Conservation (phyloP, 2,113 vertebrate species). For the Urocolius indicus region DNA sequence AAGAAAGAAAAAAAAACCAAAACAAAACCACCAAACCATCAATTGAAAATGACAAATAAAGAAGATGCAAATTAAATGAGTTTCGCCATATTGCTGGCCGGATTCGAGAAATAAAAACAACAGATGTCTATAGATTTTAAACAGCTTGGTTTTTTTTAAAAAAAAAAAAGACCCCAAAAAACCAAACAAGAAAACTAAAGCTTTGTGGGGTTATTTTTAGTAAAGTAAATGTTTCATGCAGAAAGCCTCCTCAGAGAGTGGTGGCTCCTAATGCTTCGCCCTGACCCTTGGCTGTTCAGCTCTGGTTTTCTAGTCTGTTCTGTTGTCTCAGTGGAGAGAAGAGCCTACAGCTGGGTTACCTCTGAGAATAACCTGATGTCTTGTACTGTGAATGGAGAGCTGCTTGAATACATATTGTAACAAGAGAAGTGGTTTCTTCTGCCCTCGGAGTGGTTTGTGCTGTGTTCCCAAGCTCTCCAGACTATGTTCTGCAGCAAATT, state of each 20-base stretch:
- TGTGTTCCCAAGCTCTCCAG: background rate
- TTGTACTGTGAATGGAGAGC: background rate
- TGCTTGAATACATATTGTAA: too few species aligned
- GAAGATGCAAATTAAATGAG: background rate
- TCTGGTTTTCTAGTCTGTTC: background rate
- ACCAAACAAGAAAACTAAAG: too few species aligned
- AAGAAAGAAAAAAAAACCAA: too few species aligned
- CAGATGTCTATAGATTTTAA: background rate
- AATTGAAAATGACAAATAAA: rapidly evolving
- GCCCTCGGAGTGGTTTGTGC: background rate
- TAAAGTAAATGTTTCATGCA: background rate
- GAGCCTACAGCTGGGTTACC: background rate
- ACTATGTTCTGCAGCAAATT: background rate
- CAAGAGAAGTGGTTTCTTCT: background rate
- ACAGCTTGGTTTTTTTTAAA: background rate
- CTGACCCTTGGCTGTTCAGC: background rate
- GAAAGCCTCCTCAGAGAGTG: background rate
- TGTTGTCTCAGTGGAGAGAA: background rate
- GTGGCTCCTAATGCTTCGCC: background rate
- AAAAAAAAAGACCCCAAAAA: background rate
- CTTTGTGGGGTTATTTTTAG: background rate
- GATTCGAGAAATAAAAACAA: background rate
- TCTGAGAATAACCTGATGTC: background rate
- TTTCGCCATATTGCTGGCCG: background rate
- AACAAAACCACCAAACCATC: too few species aligned